phyloP scores from a whole-genome alignment of 1,140 invertebrate species.

The Lutraria rhynchaena region DNA sequence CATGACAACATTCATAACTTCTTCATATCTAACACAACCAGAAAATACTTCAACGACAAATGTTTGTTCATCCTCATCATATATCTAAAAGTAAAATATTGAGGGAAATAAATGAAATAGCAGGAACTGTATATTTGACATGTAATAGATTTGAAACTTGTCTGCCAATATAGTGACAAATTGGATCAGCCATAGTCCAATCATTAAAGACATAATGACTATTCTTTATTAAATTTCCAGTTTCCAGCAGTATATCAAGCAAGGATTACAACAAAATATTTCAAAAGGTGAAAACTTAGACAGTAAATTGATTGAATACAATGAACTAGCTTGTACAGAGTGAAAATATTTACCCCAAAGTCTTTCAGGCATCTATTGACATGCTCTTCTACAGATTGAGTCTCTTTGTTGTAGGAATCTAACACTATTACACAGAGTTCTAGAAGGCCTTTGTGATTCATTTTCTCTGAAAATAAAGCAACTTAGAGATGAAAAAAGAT shows the following conservation, averaged over 20 bases:
- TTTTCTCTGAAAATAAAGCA: conserved; percentile 11
- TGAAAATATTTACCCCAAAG: conserved; percentile 64
- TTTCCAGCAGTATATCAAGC: too few species aligned
- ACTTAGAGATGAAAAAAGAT: too few species aligned
- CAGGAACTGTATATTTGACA: neutral
- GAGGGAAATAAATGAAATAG: neutral
- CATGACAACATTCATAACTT: conserved; percentile 72
- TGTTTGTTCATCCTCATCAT: conserved; percentile 73
- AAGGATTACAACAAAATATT: too few species aligned
- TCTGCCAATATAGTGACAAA: too few species aligned
- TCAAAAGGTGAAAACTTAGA: too few species aligned
- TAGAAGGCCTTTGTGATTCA: conserved; percentile 70
- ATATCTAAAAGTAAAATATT: conserved; percentile 62
- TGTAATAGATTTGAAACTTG: too few species aligned
- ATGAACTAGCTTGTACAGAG: too few species aligned
- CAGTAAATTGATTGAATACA: too few species aligned
- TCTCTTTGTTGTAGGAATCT: conserved; percentile 70
- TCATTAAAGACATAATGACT: too few species aligned
- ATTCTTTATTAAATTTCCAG: too few species aligned
- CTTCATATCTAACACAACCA: conserved; percentile 75
- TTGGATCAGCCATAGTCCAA: too few species aligned
- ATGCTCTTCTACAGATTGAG: conserved; percentile 75
- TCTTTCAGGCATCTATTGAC: conserved; percentile 72
- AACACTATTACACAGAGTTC: conserved; percentile 68
- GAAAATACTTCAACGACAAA: conserved; percentile 81